Percentiles rank a stretch among this genome's conserved stretches.
These are phyloP conservation scores for Dryoscopus gambensis DNA, from an alignment of 2,113 vertebrate species.

Conservation along the genomic window DNA sequence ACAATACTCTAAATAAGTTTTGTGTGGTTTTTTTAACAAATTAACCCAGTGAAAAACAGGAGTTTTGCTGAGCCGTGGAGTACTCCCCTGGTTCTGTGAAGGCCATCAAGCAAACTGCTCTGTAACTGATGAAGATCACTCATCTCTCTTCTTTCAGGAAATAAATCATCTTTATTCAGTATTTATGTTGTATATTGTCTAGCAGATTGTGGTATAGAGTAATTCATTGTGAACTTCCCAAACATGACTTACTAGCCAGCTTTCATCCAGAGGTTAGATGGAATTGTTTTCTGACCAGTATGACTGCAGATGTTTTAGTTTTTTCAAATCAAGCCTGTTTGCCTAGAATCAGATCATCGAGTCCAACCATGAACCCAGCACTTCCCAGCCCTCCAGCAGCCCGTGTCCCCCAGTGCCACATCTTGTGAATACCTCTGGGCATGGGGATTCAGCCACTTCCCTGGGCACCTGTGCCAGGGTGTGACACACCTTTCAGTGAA, in stretches of 20 bases:
- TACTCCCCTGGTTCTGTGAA: not conserved
- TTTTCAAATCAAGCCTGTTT: not conserved
- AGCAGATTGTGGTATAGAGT: not conserved
- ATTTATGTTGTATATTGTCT: not conserved
- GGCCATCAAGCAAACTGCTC: not conserved
- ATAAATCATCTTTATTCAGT: not conserved
- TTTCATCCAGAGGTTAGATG: not conserved
- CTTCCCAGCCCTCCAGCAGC: not conserved
- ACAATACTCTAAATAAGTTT: not conserved
- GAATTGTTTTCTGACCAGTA: not conserved
- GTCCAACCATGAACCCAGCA: not conserved
- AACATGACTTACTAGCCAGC: not conserved
- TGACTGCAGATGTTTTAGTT: not conserved
- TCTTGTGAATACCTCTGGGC: not conserved
- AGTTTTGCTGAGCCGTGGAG: not conserved
- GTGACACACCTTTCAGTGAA: not conserved
- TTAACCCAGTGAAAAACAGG: not conserved
- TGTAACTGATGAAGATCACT: not conserved
- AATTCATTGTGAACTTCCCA: not conserved
- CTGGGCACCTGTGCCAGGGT: not conserved
- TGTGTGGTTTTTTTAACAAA: not conserved
- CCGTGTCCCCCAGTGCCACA: not conserved
- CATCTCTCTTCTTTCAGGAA: not conserved
- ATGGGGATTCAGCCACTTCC: not conserved
- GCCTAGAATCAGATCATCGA: rapidly evolving